Conservation (phyloP, 2,888 invertebrate genomes). For the Folsomia manolachei region DNA sequence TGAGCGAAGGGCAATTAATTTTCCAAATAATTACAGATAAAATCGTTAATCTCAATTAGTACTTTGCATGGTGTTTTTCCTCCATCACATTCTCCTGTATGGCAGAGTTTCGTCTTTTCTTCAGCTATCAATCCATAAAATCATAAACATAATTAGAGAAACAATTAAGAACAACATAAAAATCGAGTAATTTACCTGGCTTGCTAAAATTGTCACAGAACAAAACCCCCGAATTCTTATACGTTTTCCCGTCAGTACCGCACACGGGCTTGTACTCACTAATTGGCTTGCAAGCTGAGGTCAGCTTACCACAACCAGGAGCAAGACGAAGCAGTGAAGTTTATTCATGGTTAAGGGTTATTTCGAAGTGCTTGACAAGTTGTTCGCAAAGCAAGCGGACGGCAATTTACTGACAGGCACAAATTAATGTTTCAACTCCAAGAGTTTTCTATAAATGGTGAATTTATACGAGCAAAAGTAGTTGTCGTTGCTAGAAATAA, state of each 20-base stretch:
- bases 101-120: background rate
- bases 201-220: background rate
- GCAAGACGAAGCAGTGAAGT: background rate
- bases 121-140: background rate
- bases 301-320: background rate
- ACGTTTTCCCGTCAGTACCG: background rate
- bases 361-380: too few species aligned
- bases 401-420: too few species aligned
- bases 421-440: too few species aligned
- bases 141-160: background rate
- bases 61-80: background rate
- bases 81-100: conserved; percentile 2
- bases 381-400: too few species aligned
- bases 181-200: background rate
- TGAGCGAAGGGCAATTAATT: too few species aligned
- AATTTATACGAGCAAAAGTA: too few species aligned
- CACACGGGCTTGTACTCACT: background rate
- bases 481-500: too few species aligned
- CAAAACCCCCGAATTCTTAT: conserved; percentile 4
- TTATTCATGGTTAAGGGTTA: background rate
- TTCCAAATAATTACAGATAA: too few species aligned
- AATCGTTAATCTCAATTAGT: too few species aligned
- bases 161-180: background rate
- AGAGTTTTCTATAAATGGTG: too few species aligned
- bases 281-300: background rate